phyloP scores from a whole-genome alignment of 2,797 vertebrate species.

The Spheniscus humboldti region DNA sequence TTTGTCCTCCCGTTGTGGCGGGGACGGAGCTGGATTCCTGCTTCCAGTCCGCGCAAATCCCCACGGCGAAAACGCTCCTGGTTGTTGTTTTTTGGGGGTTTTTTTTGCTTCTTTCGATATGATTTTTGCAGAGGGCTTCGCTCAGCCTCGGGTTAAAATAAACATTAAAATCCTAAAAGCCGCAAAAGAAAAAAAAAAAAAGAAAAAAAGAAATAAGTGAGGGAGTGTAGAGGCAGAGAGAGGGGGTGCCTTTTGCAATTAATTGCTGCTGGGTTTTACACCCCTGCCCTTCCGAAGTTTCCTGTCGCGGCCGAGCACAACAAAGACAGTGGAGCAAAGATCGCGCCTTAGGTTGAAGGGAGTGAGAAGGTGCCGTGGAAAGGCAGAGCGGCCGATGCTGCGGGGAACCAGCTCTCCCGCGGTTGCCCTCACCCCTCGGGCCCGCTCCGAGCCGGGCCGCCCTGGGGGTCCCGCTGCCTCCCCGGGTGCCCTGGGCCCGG shows the following conservation, averaged over 20 bases:
- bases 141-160: neutral
- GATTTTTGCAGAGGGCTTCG: neutral
- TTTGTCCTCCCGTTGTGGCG: neutral
- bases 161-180: neutral
- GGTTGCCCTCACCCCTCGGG: fast-evolving
- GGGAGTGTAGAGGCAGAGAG: neutral
- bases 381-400: neutral
- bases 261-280: neutral
- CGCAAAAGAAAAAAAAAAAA: neutral
- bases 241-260: neutral
- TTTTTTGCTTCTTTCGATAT: neutral
- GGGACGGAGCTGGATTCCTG: neutral
- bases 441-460: neutral
- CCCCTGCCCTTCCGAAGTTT: neutral
- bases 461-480: neutral
- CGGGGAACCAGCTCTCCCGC: neutral
- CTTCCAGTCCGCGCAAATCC: neutral
- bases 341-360: neutral
- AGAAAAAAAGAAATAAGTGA: neutral
- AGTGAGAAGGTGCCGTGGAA: neutral
- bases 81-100: no score
- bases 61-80: neutral
- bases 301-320: neutral
- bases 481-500: neutral
- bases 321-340: constrained; percentile 39